A percentile compares a stretch with the other conserved stretches of the same genome.
Evolutionary conservation across 2,888 invertebrate species (phyloP).

Genomic region (Argyresthia goedartella): DNA sequence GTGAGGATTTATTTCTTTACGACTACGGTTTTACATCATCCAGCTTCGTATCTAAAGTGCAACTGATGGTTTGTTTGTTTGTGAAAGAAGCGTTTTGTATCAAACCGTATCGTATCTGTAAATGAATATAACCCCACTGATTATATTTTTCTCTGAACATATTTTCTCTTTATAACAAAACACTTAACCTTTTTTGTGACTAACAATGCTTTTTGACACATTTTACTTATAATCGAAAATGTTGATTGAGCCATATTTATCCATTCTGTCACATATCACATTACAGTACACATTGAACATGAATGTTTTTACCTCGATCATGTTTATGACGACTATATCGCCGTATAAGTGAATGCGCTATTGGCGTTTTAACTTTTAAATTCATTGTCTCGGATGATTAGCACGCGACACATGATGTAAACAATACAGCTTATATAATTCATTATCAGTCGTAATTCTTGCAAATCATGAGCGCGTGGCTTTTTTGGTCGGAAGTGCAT

Average conservation of each 20-base stretch:
- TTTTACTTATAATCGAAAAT: constrained; percentile 37
- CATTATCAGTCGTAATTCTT: not conserved
- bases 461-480: no score
- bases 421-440: not conserved
- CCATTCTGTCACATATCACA: constrained; percentile 38
- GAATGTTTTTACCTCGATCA: constrained; percentile 25
- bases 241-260: constrained; percentile 12
- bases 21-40: no score
- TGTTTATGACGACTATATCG: constrained; percentile 12
- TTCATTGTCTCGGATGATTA: not conserved
- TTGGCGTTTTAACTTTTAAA: not conserved
- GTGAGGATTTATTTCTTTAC: no score
- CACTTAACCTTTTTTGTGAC: constrained; percentile 23
- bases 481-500: no score
- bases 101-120: not conserved
- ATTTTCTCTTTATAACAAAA: constrained; percentile 15
- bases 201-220: constrained; percentile 39
- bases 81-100: no score
- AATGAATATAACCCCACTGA: not conserved
- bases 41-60: no score
- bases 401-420: not conserved
- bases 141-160: constrained; percentile 1
- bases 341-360: not conserved
- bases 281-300: constrained; percentile 62
- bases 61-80: no score